Percentiles rank a stretch among this genome's conserved stretches.
These are phyloP conservation scores for Holotrichia oblita DNA, from an alignment of 1,140 invertebrate genomes.

Conservation along the genomic window DNA sequence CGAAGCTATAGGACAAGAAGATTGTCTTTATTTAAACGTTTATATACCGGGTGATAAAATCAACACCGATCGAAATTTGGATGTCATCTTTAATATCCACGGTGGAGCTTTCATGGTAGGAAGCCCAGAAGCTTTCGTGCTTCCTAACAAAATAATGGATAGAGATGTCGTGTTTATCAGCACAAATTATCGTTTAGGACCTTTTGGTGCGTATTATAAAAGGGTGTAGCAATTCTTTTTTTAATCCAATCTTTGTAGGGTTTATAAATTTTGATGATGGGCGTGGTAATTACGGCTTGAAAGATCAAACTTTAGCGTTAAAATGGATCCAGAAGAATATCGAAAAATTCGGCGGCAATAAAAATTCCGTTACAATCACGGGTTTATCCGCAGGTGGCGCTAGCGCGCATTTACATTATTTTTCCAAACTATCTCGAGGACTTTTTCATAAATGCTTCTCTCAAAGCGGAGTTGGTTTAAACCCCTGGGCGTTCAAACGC, in stretches of 20 bases:
- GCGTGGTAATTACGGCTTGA: conserved; percentile 66
- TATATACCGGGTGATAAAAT: conserved; percentile 56
- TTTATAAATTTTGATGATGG: too few relatives aligned
- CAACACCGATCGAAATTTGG: conserved; percentile 54
- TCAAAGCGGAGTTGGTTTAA: conserved; percentile 68
- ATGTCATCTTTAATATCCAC: conserved; percentile 67
- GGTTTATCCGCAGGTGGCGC: conserved; percentile 60
- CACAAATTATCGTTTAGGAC: conserved; percentile 71
- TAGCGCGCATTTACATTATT: conserved; percentile 47
- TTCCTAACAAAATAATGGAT: conserved; percentile 65
- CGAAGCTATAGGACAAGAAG: conserved; percentile 59
- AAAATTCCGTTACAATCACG: conserved; percentile 60
- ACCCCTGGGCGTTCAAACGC: conserved; percentile 46
- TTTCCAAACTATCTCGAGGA: conserved; percentile 57
- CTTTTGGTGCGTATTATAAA: conserved; percentile 63
- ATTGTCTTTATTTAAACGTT: conserved; percentile 66
- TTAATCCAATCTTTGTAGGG: too few relatives aligned
- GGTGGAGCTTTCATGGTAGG: conserved; percentile 68
- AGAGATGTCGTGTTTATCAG: conserved; percentile 69
- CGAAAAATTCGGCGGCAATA: conserved; percentile 66
- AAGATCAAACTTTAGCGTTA: conserved; percentile 65
- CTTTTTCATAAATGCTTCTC: conserved; percentile 68
- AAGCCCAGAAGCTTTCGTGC: conserved; percentile 56
- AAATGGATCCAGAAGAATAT: conserved; percentile 66
- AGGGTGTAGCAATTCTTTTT: too few relatives aligned